Conservation (phyloP, 2,888 invertebrate genomes). For the Lysandra coridon region DNA sequence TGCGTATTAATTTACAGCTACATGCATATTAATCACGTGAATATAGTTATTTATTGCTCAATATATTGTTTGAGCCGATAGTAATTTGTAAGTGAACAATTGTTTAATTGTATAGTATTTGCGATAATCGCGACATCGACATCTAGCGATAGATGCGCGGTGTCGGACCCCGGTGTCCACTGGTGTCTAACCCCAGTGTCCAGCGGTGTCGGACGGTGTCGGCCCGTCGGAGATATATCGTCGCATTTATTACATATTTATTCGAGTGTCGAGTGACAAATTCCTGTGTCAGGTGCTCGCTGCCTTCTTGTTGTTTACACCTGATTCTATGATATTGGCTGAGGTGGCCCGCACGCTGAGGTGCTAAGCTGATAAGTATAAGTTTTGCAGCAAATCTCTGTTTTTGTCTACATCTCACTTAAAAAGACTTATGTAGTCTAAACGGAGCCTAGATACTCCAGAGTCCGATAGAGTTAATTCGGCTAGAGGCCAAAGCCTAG, state of each 20-base stretch:
- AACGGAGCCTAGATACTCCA: too few relatives aligned
- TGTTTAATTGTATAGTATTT: neutral
- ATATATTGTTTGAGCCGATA: neutral
- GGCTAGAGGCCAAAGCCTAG: too few relatives aligned
- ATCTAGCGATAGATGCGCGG: neutral
- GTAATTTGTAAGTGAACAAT: neutral
- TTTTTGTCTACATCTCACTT: too few relatives aligned
- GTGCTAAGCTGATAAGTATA: too few relatives aligned
- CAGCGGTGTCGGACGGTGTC: neutral
- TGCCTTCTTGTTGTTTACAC: constrained; percentile 22
- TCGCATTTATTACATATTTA: constrained; percentile 26
- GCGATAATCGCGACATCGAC: neutral
- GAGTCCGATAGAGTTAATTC: too few relatives aligned
- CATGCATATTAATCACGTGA: neutral
- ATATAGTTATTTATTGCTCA: neutral
- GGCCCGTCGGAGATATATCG: constrained; percentile 1
- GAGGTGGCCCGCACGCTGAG: neutral
- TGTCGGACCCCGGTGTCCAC: neutral
- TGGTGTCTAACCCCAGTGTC: neutral
- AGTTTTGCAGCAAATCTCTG: too few relatives aligned
- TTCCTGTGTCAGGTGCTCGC: constrained; percentile 16
- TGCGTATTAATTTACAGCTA: neutral
- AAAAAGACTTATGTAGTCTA: too few relatives aligned
- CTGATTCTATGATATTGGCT: constrained; percentile 34
- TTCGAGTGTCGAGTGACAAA: constrained; percentile 26